A percentile compares a stretch with the other conserved stretches of the same genome.
phyloP scores from a whole-genome alignment of 2,797 vertebrate species.

The Thaleichthys pacificus region DNA sequence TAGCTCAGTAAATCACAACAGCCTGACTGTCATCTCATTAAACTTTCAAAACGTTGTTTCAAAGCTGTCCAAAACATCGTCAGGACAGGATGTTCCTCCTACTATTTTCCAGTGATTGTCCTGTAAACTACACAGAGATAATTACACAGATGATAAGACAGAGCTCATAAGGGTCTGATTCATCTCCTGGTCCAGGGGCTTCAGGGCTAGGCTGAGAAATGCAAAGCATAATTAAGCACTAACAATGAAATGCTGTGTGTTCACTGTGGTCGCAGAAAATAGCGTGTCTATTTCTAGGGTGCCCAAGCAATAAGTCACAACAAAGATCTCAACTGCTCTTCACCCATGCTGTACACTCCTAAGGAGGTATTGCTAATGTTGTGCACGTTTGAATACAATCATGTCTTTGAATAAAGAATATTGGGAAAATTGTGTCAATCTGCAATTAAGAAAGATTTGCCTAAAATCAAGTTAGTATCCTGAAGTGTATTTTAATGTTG shows the following conservation, averaged over 20 bases:
- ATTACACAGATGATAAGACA: slow-evolving; percentile 13
- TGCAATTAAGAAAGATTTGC: not conserved
- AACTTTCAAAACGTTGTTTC: too few relatives aligned
- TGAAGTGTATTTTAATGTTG: not conserved
- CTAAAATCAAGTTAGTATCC: not conserved
- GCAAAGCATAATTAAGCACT: slow-evolving; percentile 33
- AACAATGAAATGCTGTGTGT: slow-evolving; percentile 34
- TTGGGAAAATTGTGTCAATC: not conserved
- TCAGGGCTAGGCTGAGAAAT: slow-evolving; percentile 26
- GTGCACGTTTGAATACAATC: slow-evolving; percentile 39
- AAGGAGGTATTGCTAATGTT: slow-evolving; percentile 21
- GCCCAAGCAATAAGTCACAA: slow-evolving; percentile 37
- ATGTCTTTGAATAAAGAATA: slow-evolving; percentile 29
- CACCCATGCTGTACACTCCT: slow-evolving; percentile 30
- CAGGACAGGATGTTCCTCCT: not conserved
- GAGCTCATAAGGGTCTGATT: slow-evolving; percentile 28
- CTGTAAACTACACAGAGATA: slow-evolving; percentile 10
- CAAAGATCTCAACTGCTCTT: slow-evolving; percentile 41
- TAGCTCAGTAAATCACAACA: slow-evolving; percentile 39
- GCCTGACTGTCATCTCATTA: not conserved
- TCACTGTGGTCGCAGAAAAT: slow-evolving; percentile 33
- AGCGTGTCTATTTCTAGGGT: slow-evolving; percentile 33
- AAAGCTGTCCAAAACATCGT: too few relatives aligned
- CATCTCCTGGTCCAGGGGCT: slow-evolving; percentile 18
- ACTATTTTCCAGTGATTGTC: not conserved